Conservation (phyloP, 2,888 invertebrate genomes). For the Onchidella celtica region DNA sequence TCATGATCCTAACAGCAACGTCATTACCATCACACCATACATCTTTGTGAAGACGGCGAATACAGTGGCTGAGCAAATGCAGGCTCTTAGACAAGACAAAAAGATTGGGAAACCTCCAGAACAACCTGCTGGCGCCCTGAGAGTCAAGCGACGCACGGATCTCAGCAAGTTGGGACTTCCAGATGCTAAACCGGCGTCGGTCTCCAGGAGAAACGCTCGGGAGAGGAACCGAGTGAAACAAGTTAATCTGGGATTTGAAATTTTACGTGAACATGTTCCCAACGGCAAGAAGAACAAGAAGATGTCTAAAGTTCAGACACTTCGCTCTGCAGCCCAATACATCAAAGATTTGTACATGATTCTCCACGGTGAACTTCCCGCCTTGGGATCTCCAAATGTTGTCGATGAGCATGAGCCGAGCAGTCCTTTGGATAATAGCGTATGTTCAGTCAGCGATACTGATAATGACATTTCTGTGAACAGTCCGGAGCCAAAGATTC, state of each 20-base stretch:
- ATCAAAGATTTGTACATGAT: conserved; percentile 68
- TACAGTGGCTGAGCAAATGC: conserved; percentile 73
- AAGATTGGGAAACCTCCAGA: conserved; percentile 35
- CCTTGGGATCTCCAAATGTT: conserved; percentile 34
- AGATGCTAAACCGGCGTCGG: conserved; percentile 85
- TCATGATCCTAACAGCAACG: conserved; percentile 57
- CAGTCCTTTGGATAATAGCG: conserved; percentile 43
- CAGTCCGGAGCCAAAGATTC: conserved; percentile 23
- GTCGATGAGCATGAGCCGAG: conserved; percentile 35
- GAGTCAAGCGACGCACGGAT: conserved; percentile 76
- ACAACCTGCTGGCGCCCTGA: conserved; percentile 61
- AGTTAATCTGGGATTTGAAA: conserved; percentile 77
- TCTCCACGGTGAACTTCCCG: conserved; percentile 44
- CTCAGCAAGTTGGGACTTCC: conserved; percentile 71
- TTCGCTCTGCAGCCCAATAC: conserved; percentile 76
- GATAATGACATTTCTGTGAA: conserved; percentile 31
- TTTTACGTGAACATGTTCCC: conserved; percentile 77
- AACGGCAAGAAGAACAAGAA: conserved; percentile 75
- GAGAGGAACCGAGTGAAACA: conserved; percentile 97
- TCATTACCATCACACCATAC: conserved; percentile 66
- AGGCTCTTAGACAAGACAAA: conserved; percentile 61
- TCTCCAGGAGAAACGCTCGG: conserved; percentile 93
- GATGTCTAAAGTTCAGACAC: conserved; percentile 78
- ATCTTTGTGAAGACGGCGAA: conserved; percentile 68
- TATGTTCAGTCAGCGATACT: conserved; percentile 38